These are phyloP conservation scores for Diabrotica balteata DNA, from an alignment of 2,888 invertebrate species.

Conservation along the genomic window DNA sequence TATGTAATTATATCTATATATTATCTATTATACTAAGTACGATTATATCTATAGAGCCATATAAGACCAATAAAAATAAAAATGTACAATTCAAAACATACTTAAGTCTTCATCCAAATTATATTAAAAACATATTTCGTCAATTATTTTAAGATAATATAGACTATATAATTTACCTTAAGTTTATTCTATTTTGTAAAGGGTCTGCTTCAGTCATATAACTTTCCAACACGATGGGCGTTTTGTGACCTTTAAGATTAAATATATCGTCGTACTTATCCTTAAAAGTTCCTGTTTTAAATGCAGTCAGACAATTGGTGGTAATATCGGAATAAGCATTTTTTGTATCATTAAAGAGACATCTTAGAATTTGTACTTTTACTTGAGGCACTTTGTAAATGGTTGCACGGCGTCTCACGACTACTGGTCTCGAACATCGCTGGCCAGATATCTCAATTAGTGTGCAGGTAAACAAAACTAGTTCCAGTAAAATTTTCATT, in stretches of 20 bases:
- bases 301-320: background rate
- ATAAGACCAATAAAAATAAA: no score
- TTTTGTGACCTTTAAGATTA: background rate
- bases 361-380: background rate
- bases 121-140: background rate
- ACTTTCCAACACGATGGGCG: background rate
- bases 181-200: background rate
- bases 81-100: no score
- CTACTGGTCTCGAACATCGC: background rate
- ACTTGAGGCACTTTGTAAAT: background rate
- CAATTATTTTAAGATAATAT: background rate
- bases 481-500: background rate
- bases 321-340: conserved; percentile 4
- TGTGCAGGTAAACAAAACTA: background rate
- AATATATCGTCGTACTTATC: background rate
- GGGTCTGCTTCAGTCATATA: conserved; percentile 4
- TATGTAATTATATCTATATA: no score
- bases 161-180: background rate
- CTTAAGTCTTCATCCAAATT: no score
- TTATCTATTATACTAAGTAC: no score
- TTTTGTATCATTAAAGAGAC: conserved; percentile 3
- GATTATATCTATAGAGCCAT: no score
- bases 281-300: conserved; percentile 1
- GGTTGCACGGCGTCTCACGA: background rate
- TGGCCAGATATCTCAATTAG: background rate